Evolutionary conservation across 2,113 vertebrate species (phyloP).

Genomic region (Notechis scutatus): DNA sequence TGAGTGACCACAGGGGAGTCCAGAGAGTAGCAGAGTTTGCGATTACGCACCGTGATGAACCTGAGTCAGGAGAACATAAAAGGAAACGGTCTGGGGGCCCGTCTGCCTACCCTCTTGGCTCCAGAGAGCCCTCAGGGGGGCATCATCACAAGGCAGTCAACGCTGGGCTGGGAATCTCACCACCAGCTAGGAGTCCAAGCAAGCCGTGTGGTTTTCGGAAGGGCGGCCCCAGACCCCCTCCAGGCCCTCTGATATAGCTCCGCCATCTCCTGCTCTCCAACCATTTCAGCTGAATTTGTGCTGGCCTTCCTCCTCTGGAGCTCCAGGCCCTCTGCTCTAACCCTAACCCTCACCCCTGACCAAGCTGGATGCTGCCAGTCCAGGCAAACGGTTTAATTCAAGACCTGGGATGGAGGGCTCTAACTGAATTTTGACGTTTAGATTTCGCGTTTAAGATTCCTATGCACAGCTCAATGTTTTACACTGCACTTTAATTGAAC

Average conservation of each 20-base stretch:
- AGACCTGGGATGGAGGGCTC: not conserved
- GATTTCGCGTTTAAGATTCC: too few relatives aligned
- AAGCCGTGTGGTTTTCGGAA: not conserved
- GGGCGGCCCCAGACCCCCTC: not conserved
- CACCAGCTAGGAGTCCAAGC: not conserved
- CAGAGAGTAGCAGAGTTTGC: not conserved
- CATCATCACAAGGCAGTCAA: not conserved
- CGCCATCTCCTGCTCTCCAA: not conserved
- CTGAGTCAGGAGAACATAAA: not conserved
- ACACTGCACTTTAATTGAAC: too few relatives aligned
- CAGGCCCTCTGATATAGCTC: not conserved
- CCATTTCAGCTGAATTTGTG: too few relatives aligned
- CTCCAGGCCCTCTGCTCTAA: too few relatives aligned
- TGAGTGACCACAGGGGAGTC: accelerated
- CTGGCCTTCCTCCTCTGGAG: not conserved
- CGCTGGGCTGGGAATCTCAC: not conserved
- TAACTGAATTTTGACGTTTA: too few relatives aligned
- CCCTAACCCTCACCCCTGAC: too few relatives aligned
- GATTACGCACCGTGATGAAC: not conserved
- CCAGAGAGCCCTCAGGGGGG: not conserved
- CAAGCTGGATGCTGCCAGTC: not conserved
- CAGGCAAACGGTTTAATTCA: not conserved
- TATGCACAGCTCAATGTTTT: too few relatives aligned
- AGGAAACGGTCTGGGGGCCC: not conserved
- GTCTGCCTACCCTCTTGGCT: not conserved